phyloP scores from a whole-genome alignment of 2,888 invertebrate genomes.

The Melieria crassipennis region DNA sequence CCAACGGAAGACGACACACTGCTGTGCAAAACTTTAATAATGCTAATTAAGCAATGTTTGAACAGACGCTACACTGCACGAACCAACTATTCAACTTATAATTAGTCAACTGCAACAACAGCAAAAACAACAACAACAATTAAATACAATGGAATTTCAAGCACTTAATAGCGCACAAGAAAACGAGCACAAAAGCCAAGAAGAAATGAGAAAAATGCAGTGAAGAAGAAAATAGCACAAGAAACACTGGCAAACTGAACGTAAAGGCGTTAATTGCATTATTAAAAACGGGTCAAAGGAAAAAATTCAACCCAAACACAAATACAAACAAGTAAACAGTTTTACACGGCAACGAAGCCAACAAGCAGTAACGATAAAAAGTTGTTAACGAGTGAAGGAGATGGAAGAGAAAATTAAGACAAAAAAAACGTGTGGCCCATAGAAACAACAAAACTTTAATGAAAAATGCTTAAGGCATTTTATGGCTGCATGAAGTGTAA shows the following conservation, averaged over 20 bases:
- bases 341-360: constrained; percentile 18
- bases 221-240: no score
- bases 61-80: background rate
- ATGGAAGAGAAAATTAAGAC: no score
- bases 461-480: no score
- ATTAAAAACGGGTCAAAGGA: constrained; percentile 25
- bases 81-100: constrained; percentile 19
- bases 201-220: no score
- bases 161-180: constrained; percentile 30
- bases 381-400: constrained; percentile 4
- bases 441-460: no score
- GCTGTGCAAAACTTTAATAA: background rate
- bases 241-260: no score
- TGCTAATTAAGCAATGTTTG: constrained; percentile 15
- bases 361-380: constrained; percentile 18
- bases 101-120: constrained; percentile 14
- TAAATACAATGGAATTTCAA: background rate
- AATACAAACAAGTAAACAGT: constrained; percentile 14
- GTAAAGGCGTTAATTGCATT: constrained; percentile 15
- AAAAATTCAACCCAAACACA: constrained; percentile 23
- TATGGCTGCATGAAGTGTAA: no score
- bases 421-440: no score
- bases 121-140: constrained; percentile 14
- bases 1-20: background rate
- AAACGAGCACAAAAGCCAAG: no score